phyloP scores from a whole-genome alignment of 2,113 vertebrate species.

The Microtus montanus region DNA sequence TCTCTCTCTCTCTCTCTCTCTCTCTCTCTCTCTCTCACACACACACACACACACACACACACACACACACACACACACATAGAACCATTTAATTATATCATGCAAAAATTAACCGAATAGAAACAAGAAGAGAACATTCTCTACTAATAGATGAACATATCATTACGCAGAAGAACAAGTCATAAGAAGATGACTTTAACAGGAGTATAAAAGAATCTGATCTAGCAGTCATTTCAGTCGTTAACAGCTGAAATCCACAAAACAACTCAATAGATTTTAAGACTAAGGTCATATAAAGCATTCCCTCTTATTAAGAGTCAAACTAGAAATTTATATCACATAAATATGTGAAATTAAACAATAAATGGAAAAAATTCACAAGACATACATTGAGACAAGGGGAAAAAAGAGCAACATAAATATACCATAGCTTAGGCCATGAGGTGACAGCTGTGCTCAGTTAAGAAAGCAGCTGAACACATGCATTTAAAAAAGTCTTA shows the following conservation, averaged over 20 bases:
- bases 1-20: too few relatives aligned
- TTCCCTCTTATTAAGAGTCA: neutral
- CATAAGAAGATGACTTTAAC: neutral
- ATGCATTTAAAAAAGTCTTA: neutral
- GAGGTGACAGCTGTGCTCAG: neutral
- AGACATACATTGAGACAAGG: neutral
- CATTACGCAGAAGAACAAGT: neutral
- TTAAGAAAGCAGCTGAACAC: neutral
- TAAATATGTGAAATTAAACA: neutral
- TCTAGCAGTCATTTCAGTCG: neutral
- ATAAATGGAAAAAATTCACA: neutral
- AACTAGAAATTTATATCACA: neutral
- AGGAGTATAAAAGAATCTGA: neutral
- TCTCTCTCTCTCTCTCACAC: too few relatives aligned
- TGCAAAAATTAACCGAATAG: neutral
- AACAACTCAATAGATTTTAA: neutral
- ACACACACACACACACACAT: neutral
- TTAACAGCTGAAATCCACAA: neutral
- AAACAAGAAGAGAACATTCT: neutral
- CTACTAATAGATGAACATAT: neutral
- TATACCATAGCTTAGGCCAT: neutral
- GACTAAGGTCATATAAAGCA: neutral
- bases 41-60: too few relatives aligned
- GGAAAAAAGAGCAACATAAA: neutral
- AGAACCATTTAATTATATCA: neutral